These are phyloP conservation scores for Torymus auratus DNA, from an alignment of 2,888 invertebrate genomes.

Conservation along the genomic window DNA sequence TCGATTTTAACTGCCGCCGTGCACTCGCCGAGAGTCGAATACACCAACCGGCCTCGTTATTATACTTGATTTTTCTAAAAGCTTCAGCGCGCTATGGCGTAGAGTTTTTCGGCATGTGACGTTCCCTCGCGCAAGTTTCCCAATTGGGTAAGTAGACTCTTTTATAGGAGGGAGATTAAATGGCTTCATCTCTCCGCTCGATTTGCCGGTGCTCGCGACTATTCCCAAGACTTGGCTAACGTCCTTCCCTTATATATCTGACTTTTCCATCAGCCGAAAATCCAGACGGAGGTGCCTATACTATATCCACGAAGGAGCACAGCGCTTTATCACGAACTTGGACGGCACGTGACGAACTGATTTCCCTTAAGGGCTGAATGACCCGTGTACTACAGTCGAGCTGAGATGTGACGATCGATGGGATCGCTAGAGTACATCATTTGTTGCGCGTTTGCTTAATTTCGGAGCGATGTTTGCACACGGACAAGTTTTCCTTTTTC, in stretches of 20 bases:
- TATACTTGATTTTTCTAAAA: too few species aligned
- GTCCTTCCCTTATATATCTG: too few species aligned
- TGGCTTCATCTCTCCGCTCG: constrained; percentile 14
- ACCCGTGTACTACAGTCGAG: not conserved
- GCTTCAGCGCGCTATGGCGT: too few species aligned
- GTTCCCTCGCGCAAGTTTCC: constrained; percentile 12
- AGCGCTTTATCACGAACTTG: constrained; percentile 9
- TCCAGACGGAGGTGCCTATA: not conserved
- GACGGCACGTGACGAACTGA: constrained; percentile 17
- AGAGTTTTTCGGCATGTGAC: not conserved
- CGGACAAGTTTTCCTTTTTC: too few species aligned
- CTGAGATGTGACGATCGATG: not conserved
- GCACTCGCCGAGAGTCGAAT: too few species aligned
- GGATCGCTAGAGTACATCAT: constrained; percentile 13
- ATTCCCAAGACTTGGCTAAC: too few species aligned
- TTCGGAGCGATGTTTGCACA: not conserved
- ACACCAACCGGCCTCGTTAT: too few species aligned
- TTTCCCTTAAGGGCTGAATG: not conserved
- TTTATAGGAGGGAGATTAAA: constrained; percentile 39
- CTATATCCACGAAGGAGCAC: not conserved
- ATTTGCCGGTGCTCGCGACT: not conserved
- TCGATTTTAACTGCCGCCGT: too few species aligned
- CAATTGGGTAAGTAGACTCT: constrained; percentile 2
- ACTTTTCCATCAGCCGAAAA: constrained; percentile 50
- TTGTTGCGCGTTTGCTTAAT: not conserved